Evolutionary conservation across 2,888 invertebrate species (phyloP), one percentile per base, ranked within the genome.

Genomic region (Hirudinaria manillensis): DNA sequence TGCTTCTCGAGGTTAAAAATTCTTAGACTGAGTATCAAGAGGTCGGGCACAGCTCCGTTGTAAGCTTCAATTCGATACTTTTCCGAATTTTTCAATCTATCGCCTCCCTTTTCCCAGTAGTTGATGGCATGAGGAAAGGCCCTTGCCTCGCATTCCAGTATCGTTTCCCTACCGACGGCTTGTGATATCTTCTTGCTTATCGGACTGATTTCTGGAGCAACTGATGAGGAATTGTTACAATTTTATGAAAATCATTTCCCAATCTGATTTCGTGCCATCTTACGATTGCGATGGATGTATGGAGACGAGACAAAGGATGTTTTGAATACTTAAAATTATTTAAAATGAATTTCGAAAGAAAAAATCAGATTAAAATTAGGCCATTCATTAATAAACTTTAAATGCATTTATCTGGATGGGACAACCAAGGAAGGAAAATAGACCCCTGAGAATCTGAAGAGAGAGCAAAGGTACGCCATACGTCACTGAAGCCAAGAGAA

Each of bases 31-130:
- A 74, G 74, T 27, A 56, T 74, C 24, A 74, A 51, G 13, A 51
- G 51, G 32, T 56, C 65, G 3, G 55, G 27, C 2, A n/a, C 78
- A 21, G 80, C 81, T 24, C 82, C 83, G 4, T 80, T 80, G 74
- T 81, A 83, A 6, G 82, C 79, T 45, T 82, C 82, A 7, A 82
- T 79, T 36, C 80, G 78, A 74, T 83, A 82, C 77, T 82, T 83
- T 24, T 77, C 75, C 19, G 78, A 77, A 70, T 80, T 81, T 27
- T 51, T 75, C 32, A 83, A 81, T 56, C 80, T 79, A 6, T 75
- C 76, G 16, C 81, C 81, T 21, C 80, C 74, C 38, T 79, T 77
- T 67, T 77, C 78, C 83, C 83, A 83, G 21, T 80, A 79, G 66
- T 79, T 81, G 55, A 80, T 78, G 6, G 79, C 81, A 45, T 81